phyloP scores from a whole-genome alignment of 2,113 vertebrate genomes.

The Engraulis encrasicolus region DNA sequence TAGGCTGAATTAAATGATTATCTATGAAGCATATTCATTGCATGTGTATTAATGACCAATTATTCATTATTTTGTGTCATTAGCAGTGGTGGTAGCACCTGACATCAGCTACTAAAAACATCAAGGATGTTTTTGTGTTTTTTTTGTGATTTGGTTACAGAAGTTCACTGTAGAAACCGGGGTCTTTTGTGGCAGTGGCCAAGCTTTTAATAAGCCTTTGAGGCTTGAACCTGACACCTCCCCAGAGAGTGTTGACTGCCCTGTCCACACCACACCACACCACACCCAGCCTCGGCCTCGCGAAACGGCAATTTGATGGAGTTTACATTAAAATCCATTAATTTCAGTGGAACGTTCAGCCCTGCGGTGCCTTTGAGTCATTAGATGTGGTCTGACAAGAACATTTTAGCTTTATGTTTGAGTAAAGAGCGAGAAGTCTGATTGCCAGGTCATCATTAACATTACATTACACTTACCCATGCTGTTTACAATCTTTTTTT shows the following conservation, averaged over 20 bases:
- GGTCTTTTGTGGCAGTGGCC: neutral
- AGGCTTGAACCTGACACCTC: neutral
- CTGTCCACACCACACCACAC: slow-evolving; percentile 16
- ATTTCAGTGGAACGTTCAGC: neutral
- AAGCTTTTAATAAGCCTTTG: neutral
- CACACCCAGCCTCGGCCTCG: too few species aligned
- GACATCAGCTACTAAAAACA: too few species aligned
- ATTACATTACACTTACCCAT: neutral
- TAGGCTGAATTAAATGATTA: too few species aligned
- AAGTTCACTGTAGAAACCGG: neutral
- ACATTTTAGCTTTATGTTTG: neutral
- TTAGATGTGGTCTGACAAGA: slow-evolving; percentile 9
- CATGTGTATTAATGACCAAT: too few species aligned
- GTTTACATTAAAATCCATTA: neutral
- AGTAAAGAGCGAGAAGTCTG: neutral
- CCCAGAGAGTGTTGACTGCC: slow-evolving; percentile 9
- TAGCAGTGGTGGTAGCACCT: too few species aligned
- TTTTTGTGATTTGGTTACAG: slow-evolving; percentile 7
- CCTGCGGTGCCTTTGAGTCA: neutral
- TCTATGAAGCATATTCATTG: too few species aligned
- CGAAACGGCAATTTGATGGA: slow-evolving; percentile 5
- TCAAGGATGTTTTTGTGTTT: too few species aligned
- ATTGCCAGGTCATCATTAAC: neutral
- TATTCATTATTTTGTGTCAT: slow-evolving; percentile 4
- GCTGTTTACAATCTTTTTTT: slow-evolving; percentile 15